Conservation (phyloP, 2,797 vertebrate species). For the Hipposideros larvatus region DNA sequence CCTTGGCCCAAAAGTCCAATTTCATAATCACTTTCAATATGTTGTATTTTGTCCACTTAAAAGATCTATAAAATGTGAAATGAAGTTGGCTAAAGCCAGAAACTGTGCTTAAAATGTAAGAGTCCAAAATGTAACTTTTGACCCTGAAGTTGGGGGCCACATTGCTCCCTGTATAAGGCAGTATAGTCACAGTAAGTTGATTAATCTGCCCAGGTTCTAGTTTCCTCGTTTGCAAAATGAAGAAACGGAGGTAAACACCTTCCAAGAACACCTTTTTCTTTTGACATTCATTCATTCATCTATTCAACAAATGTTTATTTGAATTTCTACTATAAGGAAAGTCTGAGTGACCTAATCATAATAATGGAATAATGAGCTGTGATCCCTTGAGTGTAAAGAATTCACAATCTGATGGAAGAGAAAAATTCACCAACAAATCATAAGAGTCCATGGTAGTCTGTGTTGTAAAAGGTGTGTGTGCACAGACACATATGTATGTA, state of each 20-base stretch:
- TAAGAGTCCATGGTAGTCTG: background rate
- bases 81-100: slow-evolving; percentile 15
- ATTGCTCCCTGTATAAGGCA: background rate
- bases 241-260: background rate
- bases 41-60: background rate
- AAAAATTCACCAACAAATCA: background rate
- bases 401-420: background rate
- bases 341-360: background rate
- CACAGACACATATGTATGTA: background rate
- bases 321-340: slow-evolving; percentile 47
- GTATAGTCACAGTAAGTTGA: background rate
- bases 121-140: background rate
- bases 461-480: background rate
- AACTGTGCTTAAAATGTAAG: background rate
- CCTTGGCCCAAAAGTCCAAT: background rate
- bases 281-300: background rate
- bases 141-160: background rate
- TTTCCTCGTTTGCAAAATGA: slow-evolving; percentile 33
- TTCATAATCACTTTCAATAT: slow-evolving; percentile 12
- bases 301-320: slow-evolving; percentile 51
- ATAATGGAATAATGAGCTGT: slow-evolving; percentile 12
- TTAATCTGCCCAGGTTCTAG: background rate
- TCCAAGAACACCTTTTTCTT: background rate
- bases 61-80: background rate
- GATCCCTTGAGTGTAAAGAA: background rate